These are phyloP conservation scores for Archegozetes longisetosus DNA, from an alignment of 1,140 invertebrate genomes.

Conservation along the genomic window DNA sequence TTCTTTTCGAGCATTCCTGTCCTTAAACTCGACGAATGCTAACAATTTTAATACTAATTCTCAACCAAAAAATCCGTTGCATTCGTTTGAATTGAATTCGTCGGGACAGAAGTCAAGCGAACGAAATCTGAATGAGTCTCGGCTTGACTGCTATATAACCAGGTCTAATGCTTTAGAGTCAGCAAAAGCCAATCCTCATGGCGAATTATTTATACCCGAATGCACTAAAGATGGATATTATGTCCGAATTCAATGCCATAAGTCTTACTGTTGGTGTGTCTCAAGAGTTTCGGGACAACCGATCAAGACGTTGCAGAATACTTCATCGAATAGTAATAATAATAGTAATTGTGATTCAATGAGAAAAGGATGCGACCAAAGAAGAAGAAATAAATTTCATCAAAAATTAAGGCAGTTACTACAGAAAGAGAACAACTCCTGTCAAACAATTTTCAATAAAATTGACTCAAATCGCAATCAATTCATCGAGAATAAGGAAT, in stretches of 20 bases:
- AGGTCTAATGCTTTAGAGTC: background rate
- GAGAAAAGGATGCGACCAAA: conserved; percentile 6
- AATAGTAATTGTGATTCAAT: background rate
- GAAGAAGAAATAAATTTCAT: conserved; percentile 4
- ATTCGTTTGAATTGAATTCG: background rate
- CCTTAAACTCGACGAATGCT: background rate
- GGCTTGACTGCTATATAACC: background rate
- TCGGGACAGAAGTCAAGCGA: background rate
- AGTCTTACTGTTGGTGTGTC: conserved; percentile 11
- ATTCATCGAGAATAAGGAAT: background rate
- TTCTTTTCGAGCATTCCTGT: background rate
- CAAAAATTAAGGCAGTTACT: background rate
- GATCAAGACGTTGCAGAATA: conserved; percentile 2
- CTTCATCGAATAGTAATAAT: background rate
- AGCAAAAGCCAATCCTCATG: background rate
- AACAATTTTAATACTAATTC: background rate
- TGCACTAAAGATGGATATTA: conserved; percentile 10
- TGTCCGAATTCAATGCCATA: conserved; percentile 2
- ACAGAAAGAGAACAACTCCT: background rate
- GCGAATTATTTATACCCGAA: conserved; percentile 5
- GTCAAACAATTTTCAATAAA: conserved; percentile 1
- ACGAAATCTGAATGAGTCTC: background rate
- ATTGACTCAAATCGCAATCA: background rate
- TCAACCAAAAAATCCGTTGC: background rate
- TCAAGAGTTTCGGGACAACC: background rate